Evolutionary conservation across 2,797 vertebrate species (phyloP), one percentile per base, ranked within the genome.

Genomic region (Sebastiscus tertius): DNA sequence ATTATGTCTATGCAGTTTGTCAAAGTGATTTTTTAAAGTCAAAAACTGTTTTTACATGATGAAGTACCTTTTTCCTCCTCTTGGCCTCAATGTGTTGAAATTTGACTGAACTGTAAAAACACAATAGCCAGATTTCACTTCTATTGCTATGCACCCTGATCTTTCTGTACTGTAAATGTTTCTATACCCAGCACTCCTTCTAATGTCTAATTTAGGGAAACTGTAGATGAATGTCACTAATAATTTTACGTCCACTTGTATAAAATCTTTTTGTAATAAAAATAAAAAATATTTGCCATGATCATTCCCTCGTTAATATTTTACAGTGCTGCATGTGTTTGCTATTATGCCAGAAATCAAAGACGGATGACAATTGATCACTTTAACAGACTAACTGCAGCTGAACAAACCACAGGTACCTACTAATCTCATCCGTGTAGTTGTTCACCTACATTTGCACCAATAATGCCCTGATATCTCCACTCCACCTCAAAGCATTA

Each of bases 251-350:
- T 90, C 64, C 75, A 86, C 75, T 90, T 96, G 94, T 93, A 87
- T 74, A 88, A 75, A 86, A 92, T 36, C 31, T 94, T 95, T 96
- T 95, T 94, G 87, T 93, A 93, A 93, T 84, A 87, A 93, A 87
- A 72, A 89, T 75, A 39, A 24, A 31, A 82, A 71, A 66, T 42
- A 75, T 66, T 87, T 80, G 62, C 56, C 3, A 27, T 72, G n/a
- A 26, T 73, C 1, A 31, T 75, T 63, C 42, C 22, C 34, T 65
- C 10, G 22, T 75, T 65, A 1, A 34, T 33, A 16, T 52, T 39
- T 14, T 42, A 27, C n/a, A 46, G 11, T 31, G n/a, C 24, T 65
- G 49, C 10, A n/a, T 76, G 34, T 2, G n/a, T 62, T 24, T 29
- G 63, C 1, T 46, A 2, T 11, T 72, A 46, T 29, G 8, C 20